Evolutionary conservation across 2,797 vertebrate genomes (phyloP).

Genomic region (Enteromius thamalakanensis): DNA sequence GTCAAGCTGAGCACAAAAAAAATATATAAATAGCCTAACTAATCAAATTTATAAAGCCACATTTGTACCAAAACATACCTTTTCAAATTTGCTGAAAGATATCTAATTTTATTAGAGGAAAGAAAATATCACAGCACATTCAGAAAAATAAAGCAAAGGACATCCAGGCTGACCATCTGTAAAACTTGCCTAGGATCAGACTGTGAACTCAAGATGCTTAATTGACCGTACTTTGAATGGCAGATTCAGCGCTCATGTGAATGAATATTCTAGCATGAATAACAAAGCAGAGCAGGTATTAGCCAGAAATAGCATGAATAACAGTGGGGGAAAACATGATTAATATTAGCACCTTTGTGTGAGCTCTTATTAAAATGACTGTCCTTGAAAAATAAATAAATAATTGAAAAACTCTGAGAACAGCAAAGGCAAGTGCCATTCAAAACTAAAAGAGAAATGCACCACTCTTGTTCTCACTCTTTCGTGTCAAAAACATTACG

Average conservation of each 20-base stretch:
- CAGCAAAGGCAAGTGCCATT: conserved; percentile 32
- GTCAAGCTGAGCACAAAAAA: neutral
- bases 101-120: neutral
- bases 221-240: conserved; percentile 38
- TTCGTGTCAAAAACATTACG: neutral
- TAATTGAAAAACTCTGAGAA: conserved; percentile 24
- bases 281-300: conserved; percentile 32
- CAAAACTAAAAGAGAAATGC: conserved; percentile 20
- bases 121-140: neutral
- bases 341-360: conserved; percentile 39
- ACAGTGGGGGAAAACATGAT: conserved; percentile 27
- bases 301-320: conserved; percentile 35
- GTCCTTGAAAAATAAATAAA: conserved; percentile 43
- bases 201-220: conserved; percentile 27
- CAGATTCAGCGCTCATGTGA: neutral
- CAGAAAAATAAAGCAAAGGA: neutral
- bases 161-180: conserved; percentile 1
- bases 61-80: conserved; percentile 6
- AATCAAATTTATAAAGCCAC: neutral
- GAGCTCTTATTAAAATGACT: conserved; percentile 47
- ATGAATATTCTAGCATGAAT: conserved; percentile 33
- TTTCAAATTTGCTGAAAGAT: neutral
- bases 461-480: conserved; percentile 33
- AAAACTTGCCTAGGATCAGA: conserved; percentile 3
- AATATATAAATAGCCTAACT: neutral